Base-by-base conservation (phyloP, 2,888 invertebrate species). In the Cheilosia vernalis region DNA sequence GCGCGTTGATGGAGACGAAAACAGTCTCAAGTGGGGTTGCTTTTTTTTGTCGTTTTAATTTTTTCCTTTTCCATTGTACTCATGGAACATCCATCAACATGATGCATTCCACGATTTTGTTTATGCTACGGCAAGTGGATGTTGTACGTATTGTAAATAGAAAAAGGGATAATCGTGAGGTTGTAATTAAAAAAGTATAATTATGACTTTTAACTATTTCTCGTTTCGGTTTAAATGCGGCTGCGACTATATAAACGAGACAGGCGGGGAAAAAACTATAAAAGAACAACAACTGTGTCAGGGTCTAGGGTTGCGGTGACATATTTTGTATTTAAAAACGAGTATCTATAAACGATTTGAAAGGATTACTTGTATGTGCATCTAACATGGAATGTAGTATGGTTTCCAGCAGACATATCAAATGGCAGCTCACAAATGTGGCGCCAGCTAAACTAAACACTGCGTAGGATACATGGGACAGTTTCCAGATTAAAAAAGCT, bases 401-500 rank as follows among this genome's bases (percentile, higher is more conserved):
- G 40, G 21, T 17, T 51, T 67, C 13, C 6, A 7, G 10, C 19
- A 30, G 27, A 27, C 51, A 47, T 21, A 66, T 53, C 66, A 55
- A 6, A 27, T 47, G 21, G 15, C 56, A 69, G 63, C 53, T 47
- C 55, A 19, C 53, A 24, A 37, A 17, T 55, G 3, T 66, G 82
- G 82, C 82, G 82, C 82, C 82, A 77, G 60, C 10, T 24, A 66
- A 82, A 70, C 64, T 70, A 76, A 76, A 76, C 63, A 72, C 58
- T 21, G 51, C 4, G 44, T 37, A 17, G 37, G 58, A 24, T 21
- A 40, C 37, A 55, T 49, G 58, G 58, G 49, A 70, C 47, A 60
- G 21, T 58, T 69, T n/a, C 9, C n/a, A 49, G 70, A 70, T 56
- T 67, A 55, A 42, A 13, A 21, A 40, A 24, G 37, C 10, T 60